A percentile compares a stretch with the other conserved stretches of the same genome.
These are phyloP conservation scores for Eupithecia subfuscata DNA, from an alignment of 2,888 invertebrate species.

Conservation along the genomic window DNA sequence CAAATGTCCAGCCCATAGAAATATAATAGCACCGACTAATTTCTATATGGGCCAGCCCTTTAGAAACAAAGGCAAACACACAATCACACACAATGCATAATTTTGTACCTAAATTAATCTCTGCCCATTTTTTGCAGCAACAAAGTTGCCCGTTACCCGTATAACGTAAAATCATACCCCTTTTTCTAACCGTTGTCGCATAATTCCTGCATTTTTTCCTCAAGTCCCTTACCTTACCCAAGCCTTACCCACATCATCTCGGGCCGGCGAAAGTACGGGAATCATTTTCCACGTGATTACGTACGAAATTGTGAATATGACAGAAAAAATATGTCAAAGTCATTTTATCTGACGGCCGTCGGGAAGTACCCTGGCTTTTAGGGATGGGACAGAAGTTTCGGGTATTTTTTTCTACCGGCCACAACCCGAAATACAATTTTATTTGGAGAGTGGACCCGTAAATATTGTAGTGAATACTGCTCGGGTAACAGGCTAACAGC, in stretches of 20 bases:
- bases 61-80: not conserved
- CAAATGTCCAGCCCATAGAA: too few species aligned
- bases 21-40: too few species aligned
- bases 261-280: slow-evolving; percentile 22
- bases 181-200: slow-evolving; percentile 28
- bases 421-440: not conserved
- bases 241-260: slow-evolving; percentile 31
- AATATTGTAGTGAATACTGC: too few species aligned
- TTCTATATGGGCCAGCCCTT: not conserved
- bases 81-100: not conserved
- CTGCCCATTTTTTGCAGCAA: not conserved
- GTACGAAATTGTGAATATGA: slow-evolving; percentile 45
- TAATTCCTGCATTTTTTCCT: slow-evolving; percentile 34
- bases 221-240: slow-evolving; percentile 10
- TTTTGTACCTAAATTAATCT: not conserved
- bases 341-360: slow-evolving; percentile 33
- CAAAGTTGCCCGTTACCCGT: slow-evolving; percentile 1
- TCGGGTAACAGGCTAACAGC: too few species aligned
- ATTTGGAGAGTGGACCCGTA: too few species aligned
- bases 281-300: slow-evolving; percentile 42
- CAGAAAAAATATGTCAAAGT: slow-evolving; percentile 44
- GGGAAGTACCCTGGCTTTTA: not conserved
- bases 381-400: slow-evolving; percentile 4
- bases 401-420: not conserved
- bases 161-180: slow-evolving; percentile 20